phyloP scores from a whole-genome alignment of 2,888 invertebrate genomes.

The Lochmaea capreae region DNA sequence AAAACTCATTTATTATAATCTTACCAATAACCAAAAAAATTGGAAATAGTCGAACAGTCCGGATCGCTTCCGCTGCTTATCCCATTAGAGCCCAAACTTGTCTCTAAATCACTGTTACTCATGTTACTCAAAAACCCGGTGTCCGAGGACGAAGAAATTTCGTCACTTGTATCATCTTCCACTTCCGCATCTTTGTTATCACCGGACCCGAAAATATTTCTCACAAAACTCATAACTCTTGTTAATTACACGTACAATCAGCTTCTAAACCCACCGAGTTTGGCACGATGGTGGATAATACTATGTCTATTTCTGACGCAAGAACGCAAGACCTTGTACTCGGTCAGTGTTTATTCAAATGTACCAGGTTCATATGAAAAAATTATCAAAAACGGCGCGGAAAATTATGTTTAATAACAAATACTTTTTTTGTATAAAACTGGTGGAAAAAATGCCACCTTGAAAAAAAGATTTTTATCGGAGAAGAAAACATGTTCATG shows the following conservation, averaged over 20 bases:
- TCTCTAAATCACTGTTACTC: conserved; percentile 60
- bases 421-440: background rate
- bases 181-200: conserved; percentile 54
- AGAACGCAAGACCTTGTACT: conserved; percentile 56
- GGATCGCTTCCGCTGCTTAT: conserved; percentile 50
- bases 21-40: conserved; percentile 66
- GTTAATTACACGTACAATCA: conserved; percentile 39
- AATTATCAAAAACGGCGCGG: background rate
- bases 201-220: conserved; percentile 61
- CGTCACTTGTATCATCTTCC: conserved; percentile 59
- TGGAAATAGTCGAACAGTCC: conserved; percentile 64
- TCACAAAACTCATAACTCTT: conserved; percentile 62
- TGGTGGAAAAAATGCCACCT: too few relatives aligned
- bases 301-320: conserved; percentile 58
- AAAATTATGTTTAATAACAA: background rate
- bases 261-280: conserved; percentile 43
- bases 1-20: too few relatives aligned
- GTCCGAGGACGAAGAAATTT: conserved; percentile 60
- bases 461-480: too few relatives aligned
- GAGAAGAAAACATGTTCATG: too few relatives aligned
- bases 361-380: conserved; percentile 14
- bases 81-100: conserved; percentile 45
- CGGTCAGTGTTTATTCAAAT: conserved; percentile 42
- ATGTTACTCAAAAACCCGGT: conserved; percentile 61
- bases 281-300: conserved; percentile 50